A percentile compares a stretch with the other conserved stretches of the same genome.
Evolutionary conservation across 1,140 invertebrate genomes (phyloP).

Genomic region (Penaeus chinensis): DNA sequence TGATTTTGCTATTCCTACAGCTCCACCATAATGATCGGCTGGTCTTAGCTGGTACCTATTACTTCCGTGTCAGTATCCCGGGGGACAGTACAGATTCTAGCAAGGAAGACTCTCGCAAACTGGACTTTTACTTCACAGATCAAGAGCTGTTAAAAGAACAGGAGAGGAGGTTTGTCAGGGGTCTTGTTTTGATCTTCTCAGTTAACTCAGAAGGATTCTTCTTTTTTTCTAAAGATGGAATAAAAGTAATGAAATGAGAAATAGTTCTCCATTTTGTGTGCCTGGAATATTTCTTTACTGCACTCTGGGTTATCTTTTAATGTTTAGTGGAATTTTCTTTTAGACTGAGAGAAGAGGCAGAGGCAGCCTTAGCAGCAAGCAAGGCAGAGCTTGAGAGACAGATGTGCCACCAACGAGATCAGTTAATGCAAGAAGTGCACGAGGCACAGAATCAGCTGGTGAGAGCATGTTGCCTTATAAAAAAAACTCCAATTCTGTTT

Average conservation of each 20-base stretch:
- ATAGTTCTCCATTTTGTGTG: too few relatives aligned
- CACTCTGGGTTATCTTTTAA: too few relatives aligned
- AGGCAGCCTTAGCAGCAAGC: background rate
- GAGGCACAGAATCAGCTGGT: constrained; percentile 44
- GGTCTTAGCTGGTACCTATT: constrained; percentile 78
- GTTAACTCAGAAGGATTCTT: too few relatives aligned
- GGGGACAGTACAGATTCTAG: background rate
- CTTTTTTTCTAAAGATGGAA: too few relatives aligned
- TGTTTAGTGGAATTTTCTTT: background rate
- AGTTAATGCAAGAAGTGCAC: constrained; percentile 10
- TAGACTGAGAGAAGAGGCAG: background rate
- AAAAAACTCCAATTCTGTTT: background rate
- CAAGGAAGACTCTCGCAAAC: background rate
- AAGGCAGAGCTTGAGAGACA: constrained; percentile 12
- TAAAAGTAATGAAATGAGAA: too few relatives aligned
- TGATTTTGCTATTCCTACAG: constrained; percentile 2
- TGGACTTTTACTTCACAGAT: constrained; percentile 40
- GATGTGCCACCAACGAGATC: constrained; percentile 8
- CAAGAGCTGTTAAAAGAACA: constrained; percentile 43
- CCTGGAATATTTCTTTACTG: too few relatives aligned
- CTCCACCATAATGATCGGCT: constrained; percentile 76
- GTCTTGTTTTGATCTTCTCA: too few relatives aligned
- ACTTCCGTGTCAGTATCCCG: constrained; percentile 71
- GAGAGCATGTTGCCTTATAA: background rate
- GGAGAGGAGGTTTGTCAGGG: constrained; percentile 32